Conservation (phyloP, 2,113 vertebrate genomes). For the Cyprinodon variegatus region DNA sequence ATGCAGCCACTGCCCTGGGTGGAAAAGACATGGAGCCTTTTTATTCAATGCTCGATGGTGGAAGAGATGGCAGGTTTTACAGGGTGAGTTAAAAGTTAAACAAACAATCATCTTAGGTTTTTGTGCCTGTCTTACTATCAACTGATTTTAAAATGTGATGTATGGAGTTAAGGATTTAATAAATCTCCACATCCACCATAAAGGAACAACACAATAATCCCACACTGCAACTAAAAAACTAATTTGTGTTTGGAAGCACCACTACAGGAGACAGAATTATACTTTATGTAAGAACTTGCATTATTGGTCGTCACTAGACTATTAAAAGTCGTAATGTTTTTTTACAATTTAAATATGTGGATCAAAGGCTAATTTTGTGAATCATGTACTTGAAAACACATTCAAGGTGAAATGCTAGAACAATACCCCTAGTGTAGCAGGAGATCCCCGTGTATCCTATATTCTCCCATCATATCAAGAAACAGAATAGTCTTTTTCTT, state of each 20-base stretch:
- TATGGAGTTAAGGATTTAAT: not conserved
- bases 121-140: not conserved
- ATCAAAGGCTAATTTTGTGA: not conserved
- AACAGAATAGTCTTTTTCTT: not conserved
- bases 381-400: not conserved
- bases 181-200: not conserved
- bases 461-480: not conserved
- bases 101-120: not conserved
- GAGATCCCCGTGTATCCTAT: not conserved
- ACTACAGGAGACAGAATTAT: not conserved
- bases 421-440: not conserved
- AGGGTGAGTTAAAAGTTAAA: slow-evolving; percentile 76
- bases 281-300: not conserved
- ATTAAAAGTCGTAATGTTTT: not conserved
- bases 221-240: not conserved
- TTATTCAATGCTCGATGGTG: slow-evolving; percentile 87
- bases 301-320: not conserved
- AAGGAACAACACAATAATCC: not conserved
- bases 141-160: not conserved
- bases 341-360: not conserved
- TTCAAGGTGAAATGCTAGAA: not conserved
- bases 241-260: not conserved
- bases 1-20: slow-evolving; percentile 85
- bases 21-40: slow-evolving; percentile 88
- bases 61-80: slow-evolving; percentile 87